A percentile compares a stretch with the other conserved stretches of the same genome.
These are phyloP conservation scores for Tetragnatha versicolor DNA, from an alignment of 1,140 invertebrate genomes.

Conservation along the genomic window DNA sequence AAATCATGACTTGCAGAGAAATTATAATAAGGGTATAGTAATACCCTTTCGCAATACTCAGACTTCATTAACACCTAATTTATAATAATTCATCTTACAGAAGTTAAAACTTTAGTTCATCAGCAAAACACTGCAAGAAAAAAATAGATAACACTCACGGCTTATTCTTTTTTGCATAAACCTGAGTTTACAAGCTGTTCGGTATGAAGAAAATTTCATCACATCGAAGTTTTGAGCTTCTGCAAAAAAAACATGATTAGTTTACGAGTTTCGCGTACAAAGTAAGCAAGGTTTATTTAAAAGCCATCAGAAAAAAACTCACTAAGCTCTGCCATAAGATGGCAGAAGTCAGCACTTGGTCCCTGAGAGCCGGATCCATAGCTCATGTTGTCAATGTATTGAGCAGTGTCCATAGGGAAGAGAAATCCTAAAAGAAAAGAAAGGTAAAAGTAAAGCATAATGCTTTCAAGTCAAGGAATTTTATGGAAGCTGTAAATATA, in stretches of 20 bases:
- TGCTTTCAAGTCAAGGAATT: too few relatives aligned
- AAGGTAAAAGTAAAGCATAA: too few relatives aligned
- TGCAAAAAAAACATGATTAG: constrained; percentile 60
- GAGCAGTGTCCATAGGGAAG: constrained; percentile 32
- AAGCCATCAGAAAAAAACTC: neutral
- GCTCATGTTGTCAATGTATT: constrained; percentile 50
- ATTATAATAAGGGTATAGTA: too few relatives aligned
- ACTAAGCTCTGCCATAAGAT: constrained; percentile 55
- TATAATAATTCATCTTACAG: too few relatives aligned
- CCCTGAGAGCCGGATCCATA: constrained; percentile 49
- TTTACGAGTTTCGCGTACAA: too few relatives aligned
- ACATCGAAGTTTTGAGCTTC: constrained; percentile 92
- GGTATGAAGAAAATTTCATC: constrained; percentile 95
- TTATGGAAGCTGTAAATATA: too few relatives aligned
- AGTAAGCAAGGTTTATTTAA: neutral
- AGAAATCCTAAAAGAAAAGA: constrained; percentile 7
- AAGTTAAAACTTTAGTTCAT: too few relatives aligned
- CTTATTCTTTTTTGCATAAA: constrained; percentile 98
- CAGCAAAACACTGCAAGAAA: too few relatives aligned
- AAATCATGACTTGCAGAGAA: too few relatives aligned
- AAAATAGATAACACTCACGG: too few relatives aligned
- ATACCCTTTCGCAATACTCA: too few relatives aligned
- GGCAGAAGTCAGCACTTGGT: constrained; percentile 50
- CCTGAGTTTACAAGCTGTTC: constrained; percentile 94
- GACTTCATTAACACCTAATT: too few relatives aligned